Conservation (phyloP, 2,113 vertebrate species). For the Eidolon helvum region DNA sequence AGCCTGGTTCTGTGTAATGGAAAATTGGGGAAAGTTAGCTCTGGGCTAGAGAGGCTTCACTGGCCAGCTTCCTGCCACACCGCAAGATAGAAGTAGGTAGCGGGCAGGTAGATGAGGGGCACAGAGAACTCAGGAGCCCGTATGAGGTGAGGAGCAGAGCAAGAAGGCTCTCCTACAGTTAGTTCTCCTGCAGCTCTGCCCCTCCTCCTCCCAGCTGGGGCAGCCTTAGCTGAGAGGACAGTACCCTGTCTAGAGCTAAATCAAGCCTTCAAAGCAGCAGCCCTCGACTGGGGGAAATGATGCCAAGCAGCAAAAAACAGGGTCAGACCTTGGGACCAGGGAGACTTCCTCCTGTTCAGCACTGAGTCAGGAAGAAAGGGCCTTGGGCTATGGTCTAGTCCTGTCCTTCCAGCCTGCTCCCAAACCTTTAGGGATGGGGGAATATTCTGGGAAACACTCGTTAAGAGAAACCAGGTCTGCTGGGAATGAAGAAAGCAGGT, state of each 20-base stretch:
- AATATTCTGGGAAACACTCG: background rate
- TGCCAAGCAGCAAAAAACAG: background rate
- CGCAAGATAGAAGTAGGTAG: background rate
- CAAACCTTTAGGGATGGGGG: background rate
- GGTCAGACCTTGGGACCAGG: background rate
- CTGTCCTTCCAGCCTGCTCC: background rate
- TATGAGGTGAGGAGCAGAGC: background rate
- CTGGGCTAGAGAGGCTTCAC: background rate
- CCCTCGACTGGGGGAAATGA: background rate
- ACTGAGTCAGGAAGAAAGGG: background rate
- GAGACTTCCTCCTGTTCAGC: background rate
- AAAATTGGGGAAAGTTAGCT: constrained; percentile 1
- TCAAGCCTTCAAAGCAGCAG: background rate
- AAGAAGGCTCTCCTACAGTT: background rate
- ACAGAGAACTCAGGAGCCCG: background rate
- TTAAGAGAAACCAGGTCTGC: background rate
- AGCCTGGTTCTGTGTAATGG: background rate
- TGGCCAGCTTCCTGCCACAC: background rate
- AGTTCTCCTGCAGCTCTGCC: background rate
- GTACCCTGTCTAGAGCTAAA: background rate
- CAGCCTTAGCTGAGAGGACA: background rate
- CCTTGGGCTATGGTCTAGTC: background rate
- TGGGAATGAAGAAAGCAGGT: background rate
- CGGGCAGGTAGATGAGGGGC: background rate
- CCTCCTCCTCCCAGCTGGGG: background rate